phyloP scores from a whole-genome alignment of 2,113 vertebrate species.

The Rynchops niger region DNA sequence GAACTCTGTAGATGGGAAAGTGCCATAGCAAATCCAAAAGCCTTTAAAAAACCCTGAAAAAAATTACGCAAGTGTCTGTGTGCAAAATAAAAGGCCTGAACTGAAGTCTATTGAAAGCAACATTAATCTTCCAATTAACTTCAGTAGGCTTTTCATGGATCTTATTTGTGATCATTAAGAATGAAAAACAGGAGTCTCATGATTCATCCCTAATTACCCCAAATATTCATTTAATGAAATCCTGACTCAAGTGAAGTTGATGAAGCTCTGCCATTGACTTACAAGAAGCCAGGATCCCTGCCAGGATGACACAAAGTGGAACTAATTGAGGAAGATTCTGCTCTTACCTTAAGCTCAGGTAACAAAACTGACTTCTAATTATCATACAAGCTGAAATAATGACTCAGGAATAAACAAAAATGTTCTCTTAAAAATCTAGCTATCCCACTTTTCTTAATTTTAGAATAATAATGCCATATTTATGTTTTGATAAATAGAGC shows the following conservation, averaged over 20 bases:
- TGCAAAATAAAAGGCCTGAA: background rate
- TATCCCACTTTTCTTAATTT: background rate
- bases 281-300: background rate
- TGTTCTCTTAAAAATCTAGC: background rate
- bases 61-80: background rate
- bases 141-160: slow-evolving; percentile 2
- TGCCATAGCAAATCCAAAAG: background rate
- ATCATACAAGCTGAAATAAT: background rate
- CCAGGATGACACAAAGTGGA: background rate
- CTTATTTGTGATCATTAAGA: slow-evolving; percentile 14
- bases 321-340: background rate
- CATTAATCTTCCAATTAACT: slow-evolving; percentile 16
- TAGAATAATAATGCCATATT: background rate
- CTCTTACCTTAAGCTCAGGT: background rate
- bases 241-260: background rate
- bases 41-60: background rate
- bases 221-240: slow-evolving; percentile 38
- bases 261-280: background rate
- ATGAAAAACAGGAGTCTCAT: slow-evolving; percentile 2
- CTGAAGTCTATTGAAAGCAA: background rate
- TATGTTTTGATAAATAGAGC: background rate
- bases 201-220: slow-evolving; percentile 22
- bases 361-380: background rate
- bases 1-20: background rate
- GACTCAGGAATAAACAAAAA: background rate